phyloP scores from a whole-genome alignment of 2,888 invertebrate genomes.

The Eilema griseolum region DNA sequence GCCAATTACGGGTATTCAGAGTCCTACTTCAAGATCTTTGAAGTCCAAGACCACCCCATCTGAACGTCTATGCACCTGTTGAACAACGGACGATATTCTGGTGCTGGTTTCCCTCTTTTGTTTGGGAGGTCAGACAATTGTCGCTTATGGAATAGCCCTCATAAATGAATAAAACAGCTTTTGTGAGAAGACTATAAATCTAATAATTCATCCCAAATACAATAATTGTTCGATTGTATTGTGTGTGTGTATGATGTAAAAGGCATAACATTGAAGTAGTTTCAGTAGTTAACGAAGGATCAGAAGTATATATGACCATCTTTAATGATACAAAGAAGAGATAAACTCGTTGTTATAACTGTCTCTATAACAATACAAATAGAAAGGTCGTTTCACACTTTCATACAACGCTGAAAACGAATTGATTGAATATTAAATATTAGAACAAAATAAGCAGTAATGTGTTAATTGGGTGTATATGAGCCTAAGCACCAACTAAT shows the following conservation, averaged over 20 bases:
- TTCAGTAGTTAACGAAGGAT: slow-evolving; percentile 17
- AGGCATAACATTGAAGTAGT: slow-evolving; percentile 13
- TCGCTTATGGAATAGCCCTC: no score
- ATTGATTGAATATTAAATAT: background rate
- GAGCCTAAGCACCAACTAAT: no score
- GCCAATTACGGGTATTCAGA: no score
- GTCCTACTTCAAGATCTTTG: no score
- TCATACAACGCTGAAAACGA: background rate
- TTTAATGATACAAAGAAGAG: slow-evolving; percentile 47
- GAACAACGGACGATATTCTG: no score
- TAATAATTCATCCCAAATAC: background rate
- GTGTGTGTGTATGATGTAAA: background rate
- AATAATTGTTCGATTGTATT: background rate
- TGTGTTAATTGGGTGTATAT: no score
- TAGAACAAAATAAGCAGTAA: no score
- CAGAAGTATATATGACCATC: slow-evolving; percentile 27
- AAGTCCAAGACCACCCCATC: no score
- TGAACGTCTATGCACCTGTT: no score
- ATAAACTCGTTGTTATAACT: slow-evolving; percentile 28
- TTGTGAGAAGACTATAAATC: background rate
- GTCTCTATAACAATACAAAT: slow-evolving; percentile 15
- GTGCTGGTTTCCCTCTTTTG: no score
- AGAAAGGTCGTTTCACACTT: background rate
- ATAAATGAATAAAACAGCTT: background rate
- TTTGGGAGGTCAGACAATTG: no score